phyloP scores from a whole-genome alignment of 2,888 invertebrate species.

The Eledona agricola region DNA sequence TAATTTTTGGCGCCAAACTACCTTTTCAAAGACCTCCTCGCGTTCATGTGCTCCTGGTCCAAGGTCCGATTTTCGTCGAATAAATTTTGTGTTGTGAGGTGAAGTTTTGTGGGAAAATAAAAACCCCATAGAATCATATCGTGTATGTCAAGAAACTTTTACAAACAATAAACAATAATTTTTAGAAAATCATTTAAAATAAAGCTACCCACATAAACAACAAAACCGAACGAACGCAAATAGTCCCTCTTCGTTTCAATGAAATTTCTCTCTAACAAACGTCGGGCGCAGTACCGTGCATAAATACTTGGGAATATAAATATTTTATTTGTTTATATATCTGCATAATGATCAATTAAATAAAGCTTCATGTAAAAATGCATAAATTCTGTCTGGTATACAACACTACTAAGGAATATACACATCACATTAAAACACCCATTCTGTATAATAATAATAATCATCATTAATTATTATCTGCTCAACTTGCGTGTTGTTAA shows the following conservation, averaged over 20 bases:
- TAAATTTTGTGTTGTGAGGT: too few relatives aligned
- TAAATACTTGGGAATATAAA: too few relatives aligned
- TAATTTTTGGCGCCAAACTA: too few relatives aligned
- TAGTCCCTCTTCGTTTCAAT: slow-evolving; percentile 1
- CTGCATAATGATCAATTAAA: too few relatives aligned
- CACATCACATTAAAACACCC: slow-evolving; percentile 40
- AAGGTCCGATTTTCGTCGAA: too few relatives aligned
- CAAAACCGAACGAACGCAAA: slow-evolving; percentile 10
- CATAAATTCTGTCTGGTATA: slow-evolving; percentile 25
- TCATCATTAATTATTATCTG: slow-evolving; percentile 28
- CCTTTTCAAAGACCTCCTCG: too few relatives aligned
- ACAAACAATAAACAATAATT: slow-evolving; percentile 28
- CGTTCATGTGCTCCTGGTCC: too few relatives aligned
- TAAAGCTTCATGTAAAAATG: slow-evolving; percentile 32
- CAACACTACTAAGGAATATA: slow-evolving; percentile 32
- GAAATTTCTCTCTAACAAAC: too few relatives aligned
- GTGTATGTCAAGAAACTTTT: slow-evolving; percentile 19
- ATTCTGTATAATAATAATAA: slow-evolving; percentile 25
- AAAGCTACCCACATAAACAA: slow-evolving; percentile 15
- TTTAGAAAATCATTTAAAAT: slow-evolving; percentile 7
- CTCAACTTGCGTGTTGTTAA: slow-evolving; percentile 23
- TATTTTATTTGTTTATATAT: too few relatives aligned
- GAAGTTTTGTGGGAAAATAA: too few relatives aligned
- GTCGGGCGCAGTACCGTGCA: too few relatives aligned
- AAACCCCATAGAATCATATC: slow-evolving; percentile 16